Percentiles rank a stretch among this genome's conserved stretches.
phyloP scores from a whole-genome alignment of 2,797 vertebrate genomes.

The Scomberomorus guttatus region DNA sequence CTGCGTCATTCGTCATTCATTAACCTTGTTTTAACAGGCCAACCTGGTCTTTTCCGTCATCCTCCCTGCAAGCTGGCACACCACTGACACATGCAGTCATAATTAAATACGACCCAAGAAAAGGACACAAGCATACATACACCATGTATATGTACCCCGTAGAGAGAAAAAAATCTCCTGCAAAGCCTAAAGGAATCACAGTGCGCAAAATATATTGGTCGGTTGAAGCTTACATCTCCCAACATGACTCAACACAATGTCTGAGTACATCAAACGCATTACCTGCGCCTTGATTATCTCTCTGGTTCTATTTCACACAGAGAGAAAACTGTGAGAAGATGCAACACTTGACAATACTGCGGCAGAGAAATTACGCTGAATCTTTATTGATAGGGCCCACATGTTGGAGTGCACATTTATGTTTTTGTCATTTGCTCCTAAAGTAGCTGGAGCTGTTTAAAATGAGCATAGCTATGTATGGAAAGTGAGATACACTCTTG shows the following conservation, averaged over 20 bases:
- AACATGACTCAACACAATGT: constrained; percentile 17
- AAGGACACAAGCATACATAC: constrained; percentile 15
- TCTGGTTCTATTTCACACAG: constrained; percentile 1
- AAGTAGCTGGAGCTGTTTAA: neutral
- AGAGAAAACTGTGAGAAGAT: neutral
- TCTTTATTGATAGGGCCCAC: neutral
- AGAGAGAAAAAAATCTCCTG: neutral
- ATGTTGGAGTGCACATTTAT: neutral
- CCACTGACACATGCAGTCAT: constrained; percentile 40
- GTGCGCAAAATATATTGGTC: neutral
- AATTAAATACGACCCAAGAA: constrained; percentile 17
- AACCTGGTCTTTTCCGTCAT: constrained; percentile 29
- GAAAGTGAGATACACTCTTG: neutral
- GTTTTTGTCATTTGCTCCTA: neutral
- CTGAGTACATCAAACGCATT: constrained; percentile 17
- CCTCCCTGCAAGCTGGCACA: constrained; percentile 41
- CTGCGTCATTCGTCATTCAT: constrained; percentile 40
- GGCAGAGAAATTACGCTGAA: neutral
- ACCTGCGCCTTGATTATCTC: constrained; percentile 4
- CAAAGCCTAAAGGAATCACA: neutral
- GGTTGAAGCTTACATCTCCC: constrained; percentile 11
- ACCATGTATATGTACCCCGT: neutral
- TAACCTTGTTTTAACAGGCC: constrained; percentile 59
- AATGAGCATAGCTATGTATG: neutral
- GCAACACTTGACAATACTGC: neutral